A percentile compares a stretch with the other conserved stretches of the same genome.
Conservation (phyloP, 2,797 vertebrate genomes). For the Perodicticus potto region DNA sequence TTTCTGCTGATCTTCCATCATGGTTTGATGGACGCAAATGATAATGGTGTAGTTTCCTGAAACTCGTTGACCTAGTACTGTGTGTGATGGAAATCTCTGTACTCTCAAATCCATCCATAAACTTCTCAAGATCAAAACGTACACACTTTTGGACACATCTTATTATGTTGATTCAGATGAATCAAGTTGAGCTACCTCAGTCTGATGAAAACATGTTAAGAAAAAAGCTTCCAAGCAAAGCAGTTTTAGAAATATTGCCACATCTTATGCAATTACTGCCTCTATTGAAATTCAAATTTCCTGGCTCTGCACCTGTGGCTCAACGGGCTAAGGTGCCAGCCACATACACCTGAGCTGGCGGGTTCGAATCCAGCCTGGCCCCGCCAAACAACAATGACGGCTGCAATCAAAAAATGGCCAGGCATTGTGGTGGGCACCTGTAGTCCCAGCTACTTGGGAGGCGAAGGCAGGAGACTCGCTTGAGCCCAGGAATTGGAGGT, state of each 20-base stretch:
- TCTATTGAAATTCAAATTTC: constrained; percentile 28
- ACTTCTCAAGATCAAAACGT: background rate
- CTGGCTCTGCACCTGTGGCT: no score
- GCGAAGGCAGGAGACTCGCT: no score
- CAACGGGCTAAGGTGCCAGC: no score
- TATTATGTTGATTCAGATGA: constrained; percentile 6
- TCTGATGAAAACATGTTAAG: background rate
- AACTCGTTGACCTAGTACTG: background rate
- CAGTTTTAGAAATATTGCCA: background rate
- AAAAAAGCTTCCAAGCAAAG: background rate
- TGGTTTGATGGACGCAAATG: background rate
- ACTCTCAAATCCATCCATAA: background rate
- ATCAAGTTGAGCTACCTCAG: background rate
- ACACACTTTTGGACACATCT: background rate
- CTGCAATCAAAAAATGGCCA: no score
- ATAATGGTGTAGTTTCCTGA: background rate
- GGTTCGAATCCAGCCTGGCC: no score
- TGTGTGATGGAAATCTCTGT: background rate
- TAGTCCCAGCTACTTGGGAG: no score
- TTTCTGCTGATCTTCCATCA: background rate
- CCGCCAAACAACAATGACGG: no score
- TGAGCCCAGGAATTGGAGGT: no score
- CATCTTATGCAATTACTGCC: background rate
- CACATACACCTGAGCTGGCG: no score
- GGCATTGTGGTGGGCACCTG: no score